These are phyloP conservation scores for Macrochelys suwanniensis DNA, from an alignment of 2,797 vertebrate species.

Conservation along the genomic window DNA sequence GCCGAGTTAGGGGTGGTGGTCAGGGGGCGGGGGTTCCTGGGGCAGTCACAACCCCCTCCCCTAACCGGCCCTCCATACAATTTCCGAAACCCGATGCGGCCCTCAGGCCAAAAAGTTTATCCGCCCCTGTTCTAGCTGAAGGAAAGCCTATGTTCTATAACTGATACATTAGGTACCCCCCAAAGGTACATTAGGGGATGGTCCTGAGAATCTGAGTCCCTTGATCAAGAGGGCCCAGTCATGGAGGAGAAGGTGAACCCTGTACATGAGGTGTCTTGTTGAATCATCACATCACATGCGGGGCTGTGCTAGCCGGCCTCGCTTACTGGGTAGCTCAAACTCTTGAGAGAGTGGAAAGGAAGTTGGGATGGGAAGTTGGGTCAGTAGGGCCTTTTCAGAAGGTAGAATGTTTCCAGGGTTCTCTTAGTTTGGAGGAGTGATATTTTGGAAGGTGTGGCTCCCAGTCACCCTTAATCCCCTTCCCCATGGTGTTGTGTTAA, in stretches of 20 bases:
- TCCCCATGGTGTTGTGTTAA: fast-evolving
- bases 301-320: background rate
- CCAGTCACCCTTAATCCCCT: background rate
- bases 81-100: no score
- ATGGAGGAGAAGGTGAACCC: background rate
- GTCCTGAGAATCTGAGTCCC: background rate
- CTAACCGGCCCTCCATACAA: no score
- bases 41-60: no score
- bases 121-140: background rate
- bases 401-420: background rate
- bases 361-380: background rate
- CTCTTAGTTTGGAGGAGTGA: fast-evolving
- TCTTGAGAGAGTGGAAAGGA: background rate
- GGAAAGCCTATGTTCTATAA: background rate
- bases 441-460: fast-evolving
- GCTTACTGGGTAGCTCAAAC: background rate
- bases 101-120: no score
- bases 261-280: background rate
- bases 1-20: no score
- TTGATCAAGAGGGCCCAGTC: background rate
- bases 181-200: background rate
- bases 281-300: background rate
- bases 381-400: background rate
- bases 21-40: no score
- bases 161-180: background rate